Conservation (phyloP, 2,888 invertebrate species). For the Buathra laborator region DNA sequence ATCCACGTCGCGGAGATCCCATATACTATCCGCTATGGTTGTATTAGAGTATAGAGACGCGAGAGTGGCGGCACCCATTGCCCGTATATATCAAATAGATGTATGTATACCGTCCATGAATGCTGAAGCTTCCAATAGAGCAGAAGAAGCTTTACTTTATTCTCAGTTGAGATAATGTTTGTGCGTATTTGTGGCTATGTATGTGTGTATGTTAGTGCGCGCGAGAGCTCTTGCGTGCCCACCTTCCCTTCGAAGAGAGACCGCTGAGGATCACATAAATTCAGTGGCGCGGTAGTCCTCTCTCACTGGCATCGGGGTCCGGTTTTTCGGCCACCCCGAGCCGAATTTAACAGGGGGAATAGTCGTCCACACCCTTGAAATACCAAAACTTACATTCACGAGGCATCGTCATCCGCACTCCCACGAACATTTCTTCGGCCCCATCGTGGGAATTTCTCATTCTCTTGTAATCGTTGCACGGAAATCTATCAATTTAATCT, state of each 20-base stretch:
- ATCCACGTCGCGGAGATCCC: conserved; percentile 76
- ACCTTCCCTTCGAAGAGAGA: conserved; percentile 14
- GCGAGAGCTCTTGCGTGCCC: conserved; percentile 8
- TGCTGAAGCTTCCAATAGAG: conserved; percentile 4
- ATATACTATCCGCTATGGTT: conserved; percentile 19
- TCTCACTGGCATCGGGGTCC: conserved; percentile 25
- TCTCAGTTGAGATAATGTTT: conserved; percentile 1
- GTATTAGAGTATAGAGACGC: conserved; percentile 16
- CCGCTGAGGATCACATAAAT: conserved; percentile 30
- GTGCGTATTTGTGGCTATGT: background rate
- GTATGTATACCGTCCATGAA: conserved; percentile 1
- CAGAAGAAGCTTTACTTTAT: conserved; percentile 26
- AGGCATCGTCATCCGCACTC: conserved; percentile 14
- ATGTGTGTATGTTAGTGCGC: background rate
- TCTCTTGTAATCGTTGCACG: no score
- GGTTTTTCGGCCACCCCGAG: conserved; percentile 29
- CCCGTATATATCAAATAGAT: background rate
- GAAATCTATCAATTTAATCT: no score
- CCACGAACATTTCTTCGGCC: background rate
- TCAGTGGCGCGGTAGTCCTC: conserved; percentile 18
- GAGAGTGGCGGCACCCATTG: conserved; percentile 24
- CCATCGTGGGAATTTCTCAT: background rate
- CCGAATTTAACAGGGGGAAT: conserved; percentile 1
- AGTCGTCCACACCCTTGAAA: conserved; percentile 31
- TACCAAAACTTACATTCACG: conserved; percentile 16